Evolutionary conservation across 2,888 invertebrate genomes (phyloP), one percentile per base, ranked within the genome.

Genomic region (Napeogenes inachia): DNA sequence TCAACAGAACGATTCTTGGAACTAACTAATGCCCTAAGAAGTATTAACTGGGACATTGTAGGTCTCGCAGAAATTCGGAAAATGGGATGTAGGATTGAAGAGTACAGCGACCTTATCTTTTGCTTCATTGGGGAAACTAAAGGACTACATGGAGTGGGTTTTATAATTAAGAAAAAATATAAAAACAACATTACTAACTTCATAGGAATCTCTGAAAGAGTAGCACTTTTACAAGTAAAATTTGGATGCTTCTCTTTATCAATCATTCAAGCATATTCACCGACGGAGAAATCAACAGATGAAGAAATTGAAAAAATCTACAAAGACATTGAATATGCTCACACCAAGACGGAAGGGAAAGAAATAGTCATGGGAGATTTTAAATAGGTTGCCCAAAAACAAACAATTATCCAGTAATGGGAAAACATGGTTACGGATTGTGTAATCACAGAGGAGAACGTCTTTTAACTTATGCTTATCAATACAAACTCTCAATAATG

Each of bases 401-500:
- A 54, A 54, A 33, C 32, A 32, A 30, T n/a, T 42, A 42, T 68
- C 35, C 35, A 35, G 35, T 35, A 30, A 63, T 68, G 59, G 63
- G 67, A 13, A 60, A 64, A 55, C 58, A 68, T 57, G 65, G 68
- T 3, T 66, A 63, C 13, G 69, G 70, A 10, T 47, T 47, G 42
- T 13, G 70, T 13, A 71, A 68, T 32, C 21, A 56, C 10, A 65
- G 67, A 54, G 71, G 69, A 3, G 61, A 71, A 54, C 55, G 65
- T 2, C 65, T 71, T 4, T 53, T 69, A 56, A 46, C 62, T 21
- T 67, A 60, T 59, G 66, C 69, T 4, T 53, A 54, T 4, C 63
- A 70, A 57, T 4, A 72, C n/a, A 67, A 68, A 45, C 45, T 70
- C 33, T 32, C 60, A 46, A 62, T 69, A 32, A 66, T 70, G 60